Base-by-base conservation (phyloP, 1,140 invertebrate species). In the Hestina assimilis region DNA sequence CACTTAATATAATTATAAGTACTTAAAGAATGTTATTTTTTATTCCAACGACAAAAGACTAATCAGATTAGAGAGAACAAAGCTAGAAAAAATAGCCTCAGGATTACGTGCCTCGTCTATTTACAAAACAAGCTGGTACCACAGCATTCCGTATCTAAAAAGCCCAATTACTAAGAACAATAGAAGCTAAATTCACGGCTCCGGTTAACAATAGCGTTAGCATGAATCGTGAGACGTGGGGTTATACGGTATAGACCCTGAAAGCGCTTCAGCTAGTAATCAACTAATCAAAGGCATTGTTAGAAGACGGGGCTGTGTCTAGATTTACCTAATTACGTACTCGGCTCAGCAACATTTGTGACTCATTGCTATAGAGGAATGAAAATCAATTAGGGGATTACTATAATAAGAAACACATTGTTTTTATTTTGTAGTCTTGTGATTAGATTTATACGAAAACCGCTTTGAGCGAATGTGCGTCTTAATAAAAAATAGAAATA, bases 271-370 rank as follows among this genome's bases (percentile, higher is more conserved):
- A 26, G 35, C 55, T 50, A 43, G 55, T 50, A 57, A 57, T 57
- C 55, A 50, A 57, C 55, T 57, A 57, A 57, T 57, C 55, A 57
- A 57, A 57, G 55, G 33, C 55, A 57, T 57, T 57, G 55, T 57
- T 54, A 54, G 52, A 14, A 48, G 28, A 50, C 40, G 40, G 45
- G 21, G 55, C 26, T 57, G 24, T 50, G 55, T 50, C 55, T 57
- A 46, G 55, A 50, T 57, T 57, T 24, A 57, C 45, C 55, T 57
- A 57, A 57, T 57, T 57, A 57, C 55, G 24, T 35, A 42, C 46
- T 50, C 46, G 35, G 12, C 38, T 42, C 43, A 4, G 12, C 20
- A 21, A 41, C 38, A 41, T 21, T 35, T 35, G 31, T 15, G 31
- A 35, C 31, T 15, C 6, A 35, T 14, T 8, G 24, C n/a, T 28